Conservation (phyloP, 2,113 vertebrate species). For the Pelmatolapia mariae region DNA sequence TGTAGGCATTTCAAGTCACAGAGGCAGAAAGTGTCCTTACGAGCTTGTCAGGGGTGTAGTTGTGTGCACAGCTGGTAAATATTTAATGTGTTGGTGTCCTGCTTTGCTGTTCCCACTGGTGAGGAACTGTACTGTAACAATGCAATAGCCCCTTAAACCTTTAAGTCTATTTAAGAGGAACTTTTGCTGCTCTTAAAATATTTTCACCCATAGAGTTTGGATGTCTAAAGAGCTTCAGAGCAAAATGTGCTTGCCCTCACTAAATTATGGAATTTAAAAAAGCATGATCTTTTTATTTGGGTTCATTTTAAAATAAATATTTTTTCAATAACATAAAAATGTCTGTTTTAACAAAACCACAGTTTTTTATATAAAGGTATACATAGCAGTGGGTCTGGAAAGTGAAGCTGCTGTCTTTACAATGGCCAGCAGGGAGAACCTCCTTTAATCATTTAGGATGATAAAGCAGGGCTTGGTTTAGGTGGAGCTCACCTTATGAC, state of each 20-base stretch:
- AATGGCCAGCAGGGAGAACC: neutral
- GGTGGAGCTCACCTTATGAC: neutral
- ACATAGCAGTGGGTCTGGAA: neutral
- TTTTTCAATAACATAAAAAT: neutral
- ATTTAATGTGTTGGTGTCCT: constrained; percentile 31
- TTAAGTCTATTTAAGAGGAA: neutral
- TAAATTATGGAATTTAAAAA: neutral
- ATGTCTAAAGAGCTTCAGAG: neutral
- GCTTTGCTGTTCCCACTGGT: constrained; percentile 24
- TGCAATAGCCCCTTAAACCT: neutral
- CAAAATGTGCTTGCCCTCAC: neutral
- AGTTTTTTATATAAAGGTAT: neutral
- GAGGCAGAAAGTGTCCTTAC: neutral
- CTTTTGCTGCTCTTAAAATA: neutral
- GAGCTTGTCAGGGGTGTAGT: constrained; percentile 12
- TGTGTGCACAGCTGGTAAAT: constrained; percentile 29
- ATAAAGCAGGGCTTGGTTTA: neutral
- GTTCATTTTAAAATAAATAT: neutral
- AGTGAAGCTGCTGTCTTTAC: neutral
- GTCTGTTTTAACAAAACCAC: neutral
- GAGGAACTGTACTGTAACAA: neutral
- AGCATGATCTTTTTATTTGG: neutral
- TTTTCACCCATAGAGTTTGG: neutral
- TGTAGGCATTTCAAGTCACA: neutral
- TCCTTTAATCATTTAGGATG: neutral